Conservation (phyloP, 30 jellyfish, hydroid and myxozoan species). For the Aurelia aurita complex sp. Pacific region DNA sequence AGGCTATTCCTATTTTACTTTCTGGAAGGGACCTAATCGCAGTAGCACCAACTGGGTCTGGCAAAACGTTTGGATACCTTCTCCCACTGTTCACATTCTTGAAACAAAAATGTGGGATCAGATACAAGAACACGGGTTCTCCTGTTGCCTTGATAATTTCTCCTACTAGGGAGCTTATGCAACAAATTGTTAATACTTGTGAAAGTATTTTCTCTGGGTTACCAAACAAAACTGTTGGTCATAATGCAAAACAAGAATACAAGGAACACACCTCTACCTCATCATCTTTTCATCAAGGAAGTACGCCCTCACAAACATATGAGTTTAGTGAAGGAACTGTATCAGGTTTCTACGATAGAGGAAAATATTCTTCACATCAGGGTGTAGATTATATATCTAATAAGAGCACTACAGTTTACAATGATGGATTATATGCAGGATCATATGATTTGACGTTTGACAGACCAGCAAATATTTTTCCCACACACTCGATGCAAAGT, state of each 20-base stretch:
- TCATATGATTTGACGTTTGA: too few species aligned
- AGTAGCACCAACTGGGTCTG: constrained; percentile 92
- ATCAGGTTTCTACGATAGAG: too few species aligned
- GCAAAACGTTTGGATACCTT: constrained; percentile 82
- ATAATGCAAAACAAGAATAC: too few species aligned
- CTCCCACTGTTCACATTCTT: constrained; percentile 70
- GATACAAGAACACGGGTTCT: not conserved
- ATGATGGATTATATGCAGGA: not conserved
- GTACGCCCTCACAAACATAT: too few species aligned
- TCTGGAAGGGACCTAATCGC: constrained; percentile 79
- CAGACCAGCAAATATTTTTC: too few species aligned
- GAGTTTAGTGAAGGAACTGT: too few species aligned
- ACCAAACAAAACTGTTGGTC: too few species aligned
- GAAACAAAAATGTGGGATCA: not conserved
- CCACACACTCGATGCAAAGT: not conserved
- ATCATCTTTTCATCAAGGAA: too few species aligned
- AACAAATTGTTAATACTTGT: constrained; percentile 64
- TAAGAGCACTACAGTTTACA: not conserved
- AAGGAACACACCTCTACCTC: too few species aligned
- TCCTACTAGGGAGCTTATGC: constrained; percentile 95
- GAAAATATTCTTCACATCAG: too few species aligned
- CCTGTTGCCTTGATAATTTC: constrained; percentile 72
- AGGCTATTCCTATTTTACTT: constrained; percentile 70
- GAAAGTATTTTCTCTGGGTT: not conserved
- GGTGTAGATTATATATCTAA: not conserved